Conservation (phyloP, 2,113 vertebrate genomes). For the Etheostoma spectabile region DNA sequence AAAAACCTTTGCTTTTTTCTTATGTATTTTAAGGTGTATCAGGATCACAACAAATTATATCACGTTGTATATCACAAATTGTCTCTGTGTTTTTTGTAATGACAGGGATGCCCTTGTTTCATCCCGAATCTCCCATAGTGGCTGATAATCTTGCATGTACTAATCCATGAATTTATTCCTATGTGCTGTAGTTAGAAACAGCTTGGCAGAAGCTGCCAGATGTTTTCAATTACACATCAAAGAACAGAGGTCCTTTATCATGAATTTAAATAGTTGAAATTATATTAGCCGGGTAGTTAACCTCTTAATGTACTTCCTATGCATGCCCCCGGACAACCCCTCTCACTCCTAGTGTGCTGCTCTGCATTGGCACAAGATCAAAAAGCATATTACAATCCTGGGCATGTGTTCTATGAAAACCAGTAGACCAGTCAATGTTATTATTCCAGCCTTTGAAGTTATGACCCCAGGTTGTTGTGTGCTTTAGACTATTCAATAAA, state of each 20-base stretch:
- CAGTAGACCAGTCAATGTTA: constrained; percentile 44
- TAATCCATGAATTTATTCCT: background rate
- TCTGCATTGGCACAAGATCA: constrained; percentile 54
- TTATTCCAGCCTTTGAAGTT: constrained; percentile 62
- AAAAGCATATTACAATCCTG: constrained; percentile 35
- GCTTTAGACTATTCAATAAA: constrained; percentile 53
- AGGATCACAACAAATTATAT: too few relatives aligned
- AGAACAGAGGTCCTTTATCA: constrained; percentile 48
- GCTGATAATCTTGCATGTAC: background rate
- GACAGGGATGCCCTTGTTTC: background rate
- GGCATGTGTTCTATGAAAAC: constrained; percentile 60
- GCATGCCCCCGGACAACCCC: constrained; percentile 12
- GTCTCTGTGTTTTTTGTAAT: too few relatives aligned
- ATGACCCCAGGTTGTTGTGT: constrained; percentile 37
- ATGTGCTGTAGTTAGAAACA: constrained; percentile 8
- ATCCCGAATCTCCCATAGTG: background rate
- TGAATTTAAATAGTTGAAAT: constrained; percentile 56
- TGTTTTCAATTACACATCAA: constrained; percentile 75
- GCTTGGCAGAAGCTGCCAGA: constrained; percentile 51
- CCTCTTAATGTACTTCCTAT: constrained; percentile 38
- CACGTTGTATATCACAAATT: too few relatives aligned
- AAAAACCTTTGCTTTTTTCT: background rate
- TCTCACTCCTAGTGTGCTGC: constrained; percentile 10
- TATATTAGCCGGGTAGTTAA: constrained; percentile 57
- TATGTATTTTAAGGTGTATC: too few relatives aligned